These are phyloP conservation scores for Volucella inflata DNA, from an alignment of 2,888 invertebrate genomes.

Conservation along the genomic window DNA sequence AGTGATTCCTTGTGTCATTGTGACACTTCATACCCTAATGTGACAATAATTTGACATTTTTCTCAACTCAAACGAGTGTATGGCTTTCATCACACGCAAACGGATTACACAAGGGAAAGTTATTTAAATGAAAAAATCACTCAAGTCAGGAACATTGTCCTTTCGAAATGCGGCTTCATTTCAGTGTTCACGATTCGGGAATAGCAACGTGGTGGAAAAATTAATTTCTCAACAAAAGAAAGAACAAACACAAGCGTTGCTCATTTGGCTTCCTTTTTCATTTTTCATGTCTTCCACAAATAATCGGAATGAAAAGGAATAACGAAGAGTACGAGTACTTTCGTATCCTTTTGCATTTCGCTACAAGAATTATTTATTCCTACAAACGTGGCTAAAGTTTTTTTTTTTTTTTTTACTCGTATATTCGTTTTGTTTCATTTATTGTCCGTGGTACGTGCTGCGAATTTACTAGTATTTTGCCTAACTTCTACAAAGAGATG, in stretches of 20 bases:
- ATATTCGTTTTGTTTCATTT: slow-evolving; percentile 62
- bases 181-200: neutral
- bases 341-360: slow-evolving; percentile 52
- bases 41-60: slow-evolving; percentile 72
- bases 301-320: slow-evolving; percentile 64
- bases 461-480: slow-evolving; percentile 51
- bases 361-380: slow-evolving; percentile 70
- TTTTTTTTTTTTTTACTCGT: slow-evolving; percentile 25
- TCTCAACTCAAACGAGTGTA: slow-evolving; percentile 24
- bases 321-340: slow-evolving; percentile 13
- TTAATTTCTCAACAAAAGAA: slow-evolving; percentile 60
- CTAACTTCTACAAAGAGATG: neutral
- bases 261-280: slow-evolving; percentile 66
- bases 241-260: slow-evolving; percentile 61
- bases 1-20: slow-evolving; percentile 54
- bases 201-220: slow-evolving; percentile 9
- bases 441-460: slow-evolving; percentile 66
- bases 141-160: slow-evolving; percentile 37
- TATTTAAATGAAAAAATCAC: slow-evolving; percentile 66
- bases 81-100: slow-evolving; percentile 58
- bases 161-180: neutral
- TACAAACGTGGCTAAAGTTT: slow-evolving; percentile 71
- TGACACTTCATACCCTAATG: slow-evolving; percentile 59
- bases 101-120: slow-evolving; percentile 59
- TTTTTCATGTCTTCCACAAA: slow-evolving; percentile 67